phyloP scores from a whole-genome alignment of 2,797 vertebrate genomes.

The Hoplostethus atlanticus region DNA sequence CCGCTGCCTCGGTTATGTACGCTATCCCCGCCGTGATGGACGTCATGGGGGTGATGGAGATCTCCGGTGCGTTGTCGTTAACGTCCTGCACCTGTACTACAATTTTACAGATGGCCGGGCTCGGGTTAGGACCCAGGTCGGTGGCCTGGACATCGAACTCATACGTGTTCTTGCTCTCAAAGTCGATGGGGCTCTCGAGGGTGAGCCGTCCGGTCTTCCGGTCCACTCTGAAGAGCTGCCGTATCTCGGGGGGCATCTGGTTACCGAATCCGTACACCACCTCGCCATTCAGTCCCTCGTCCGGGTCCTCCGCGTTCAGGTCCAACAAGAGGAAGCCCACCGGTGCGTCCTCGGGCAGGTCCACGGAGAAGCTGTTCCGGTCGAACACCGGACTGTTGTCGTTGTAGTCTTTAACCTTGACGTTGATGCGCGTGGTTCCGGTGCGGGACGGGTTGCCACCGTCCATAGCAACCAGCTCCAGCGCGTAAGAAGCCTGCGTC shows the following conservation, averaged over 20 bases:
- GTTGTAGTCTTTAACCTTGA: constrained; percentile 95
- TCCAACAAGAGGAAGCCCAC: constrained; percentile 90
- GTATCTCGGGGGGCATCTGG: constrained; percentile 88
- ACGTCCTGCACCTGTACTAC: constrained; percentile 94
- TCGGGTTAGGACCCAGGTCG: constrained; percentile 90
- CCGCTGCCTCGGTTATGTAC: constrained; percentile 93
- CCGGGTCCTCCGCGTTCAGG: constrained; percentile 90
- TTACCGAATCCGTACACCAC: constrained; percentile 91
- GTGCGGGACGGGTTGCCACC: constrained; percentile 91
- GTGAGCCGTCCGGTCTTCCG: constrained; percentile 89
- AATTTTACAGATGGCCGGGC: constrained; percentile 89
- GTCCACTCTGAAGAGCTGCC: constrained; percentile 91
- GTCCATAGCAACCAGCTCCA: constrained; percentile 93
- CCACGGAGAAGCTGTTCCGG: constrained; percentile 87
- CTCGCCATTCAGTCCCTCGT: constrained; percentile 93
- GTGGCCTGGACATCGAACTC: constrained; percentile 94
- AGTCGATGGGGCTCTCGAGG: constrained; percentile 90
- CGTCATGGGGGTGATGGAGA: constrained; percentile 92
- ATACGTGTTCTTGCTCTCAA: constrained; percentile 92
- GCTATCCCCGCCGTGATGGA: constrained; percentile 86
- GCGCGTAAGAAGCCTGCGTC: constrained; percentile 88
- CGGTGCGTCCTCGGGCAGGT: constrained; percentile 91
- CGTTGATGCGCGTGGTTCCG: constrained; percentile 88
- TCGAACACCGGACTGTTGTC: constrained; percentile 96
- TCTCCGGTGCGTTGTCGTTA: constrained; percentile 94